A percentile compares a stretch with the other conserved stretches of the same genome.
Evolutionary conservation across 2,113 vertebrate species (phyloP).

Genomic region (Elephas maximus): DNA sequence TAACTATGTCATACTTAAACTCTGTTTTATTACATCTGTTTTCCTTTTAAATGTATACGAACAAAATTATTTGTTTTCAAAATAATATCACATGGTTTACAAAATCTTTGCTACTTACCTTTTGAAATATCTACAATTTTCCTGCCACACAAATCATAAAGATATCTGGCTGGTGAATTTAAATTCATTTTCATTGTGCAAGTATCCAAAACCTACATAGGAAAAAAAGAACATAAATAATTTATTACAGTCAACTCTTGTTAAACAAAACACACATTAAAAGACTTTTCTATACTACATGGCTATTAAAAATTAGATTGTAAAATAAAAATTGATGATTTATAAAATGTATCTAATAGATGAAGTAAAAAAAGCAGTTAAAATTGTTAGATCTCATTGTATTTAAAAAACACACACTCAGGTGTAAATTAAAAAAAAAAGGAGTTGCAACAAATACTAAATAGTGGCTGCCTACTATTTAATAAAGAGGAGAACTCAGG

Average conservation of each 20-base stretch:
- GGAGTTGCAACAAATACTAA: neutral
- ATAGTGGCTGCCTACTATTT: neutral
- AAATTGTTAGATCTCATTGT: neutral
- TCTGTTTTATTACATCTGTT: constrained; percentile 3
- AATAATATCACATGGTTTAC: constrained; percentile 16
- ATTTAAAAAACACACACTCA: neutral
- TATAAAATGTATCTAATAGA: constrained; percentile 32
- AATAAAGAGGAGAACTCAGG: neutral
- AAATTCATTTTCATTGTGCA: constrained; percentile 78
- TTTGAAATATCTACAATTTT: constrained; percentile 71
- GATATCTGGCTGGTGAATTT: constrained; percentile 64
- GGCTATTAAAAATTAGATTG: neutral
- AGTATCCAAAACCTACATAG: constrained; percentile 80
- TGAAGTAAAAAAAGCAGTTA: constrained; percentile 43
- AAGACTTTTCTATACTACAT: constrained; percentile 8
- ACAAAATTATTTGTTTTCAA: constrained; percentile 41
- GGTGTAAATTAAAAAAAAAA: constrained; percentile 2
- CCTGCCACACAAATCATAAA: constrained; percentile 73
- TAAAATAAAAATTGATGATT: constrained; percentile 60
- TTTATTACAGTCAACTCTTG: constrained; percentile 12
- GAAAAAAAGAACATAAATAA: constrained; percentile 19
- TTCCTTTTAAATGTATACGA: constrained; percentile 42
- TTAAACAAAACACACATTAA: neutral
- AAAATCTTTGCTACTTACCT: constrained; percentile 76
- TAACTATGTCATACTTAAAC: constrained; percentile 27